phyloP scores from a whole-genome alignment of 2,113 vertebrate species.

The Heloderma charlesbogerti region DNA sequence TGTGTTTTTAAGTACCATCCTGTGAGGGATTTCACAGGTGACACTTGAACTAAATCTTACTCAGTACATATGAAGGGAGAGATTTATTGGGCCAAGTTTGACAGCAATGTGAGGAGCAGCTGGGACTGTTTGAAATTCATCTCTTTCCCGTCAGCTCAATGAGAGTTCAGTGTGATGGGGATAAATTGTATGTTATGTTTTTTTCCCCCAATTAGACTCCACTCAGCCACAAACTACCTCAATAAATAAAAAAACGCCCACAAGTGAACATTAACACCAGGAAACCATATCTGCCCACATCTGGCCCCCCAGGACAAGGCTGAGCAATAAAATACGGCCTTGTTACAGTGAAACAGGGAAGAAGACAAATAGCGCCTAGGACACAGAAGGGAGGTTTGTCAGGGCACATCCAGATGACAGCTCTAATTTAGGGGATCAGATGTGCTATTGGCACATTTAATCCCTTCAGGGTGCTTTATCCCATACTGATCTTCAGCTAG shows the following conservation, averaged over 20 bases:
- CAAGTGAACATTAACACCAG: slow-evolving; percentile 19
- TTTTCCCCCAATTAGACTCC: slow-evolving; percentile 18
- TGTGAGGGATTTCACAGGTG: slow-evolving; percentile 7
- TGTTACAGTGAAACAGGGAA: not conserved
- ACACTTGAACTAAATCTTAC: slow-evolving; percentile 33
- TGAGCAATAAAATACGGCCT: slow-evolving; percentile 22
- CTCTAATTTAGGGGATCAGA: not conserved
- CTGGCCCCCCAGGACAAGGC: not conserved
- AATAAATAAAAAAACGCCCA: slow-evolving; percentile 22
- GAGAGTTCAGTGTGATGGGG: not conserved
- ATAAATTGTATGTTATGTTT: not conserved
- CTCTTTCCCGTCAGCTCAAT: not conserved
- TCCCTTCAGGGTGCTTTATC: not conserved
- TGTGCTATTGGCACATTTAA: not conserved
- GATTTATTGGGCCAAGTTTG: fast-evolving
- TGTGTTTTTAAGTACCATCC: slow-evolving; percentile 6
- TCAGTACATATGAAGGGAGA: not conserved
- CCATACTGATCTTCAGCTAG: not conserved
- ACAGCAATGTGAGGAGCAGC: not conserved
- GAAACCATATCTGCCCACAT: slow-evolving; percentile 23
- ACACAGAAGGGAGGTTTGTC: not conserved
- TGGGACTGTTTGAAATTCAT: slow-evolving; percentile 27
- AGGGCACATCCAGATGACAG: slow-evolving; percentile 4
- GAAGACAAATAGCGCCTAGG: not conserved
- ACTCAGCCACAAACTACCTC: slow-evolving; percentile 38